Conservation (phyloP, 1,140 invertebrate genomes). For the Aphis craccivora region DNA sequence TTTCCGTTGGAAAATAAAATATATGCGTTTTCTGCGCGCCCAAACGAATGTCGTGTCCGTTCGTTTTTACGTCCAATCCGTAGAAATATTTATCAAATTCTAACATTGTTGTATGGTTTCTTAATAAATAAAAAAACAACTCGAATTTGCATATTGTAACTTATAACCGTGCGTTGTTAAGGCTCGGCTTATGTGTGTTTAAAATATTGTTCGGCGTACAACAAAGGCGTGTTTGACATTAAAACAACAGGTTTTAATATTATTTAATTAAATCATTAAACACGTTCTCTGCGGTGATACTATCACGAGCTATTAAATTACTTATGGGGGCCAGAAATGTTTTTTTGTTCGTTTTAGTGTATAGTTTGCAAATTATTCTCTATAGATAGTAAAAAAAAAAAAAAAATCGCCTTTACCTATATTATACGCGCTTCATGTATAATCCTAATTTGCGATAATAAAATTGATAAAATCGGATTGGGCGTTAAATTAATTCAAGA, state of each 20-base stretch:
- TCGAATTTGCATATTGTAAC: slow-evolving; percentile 9
- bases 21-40: background rate
- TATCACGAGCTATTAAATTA: slow-evolving; percentile 13
- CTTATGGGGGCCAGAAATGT: background rate
- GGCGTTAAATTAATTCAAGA: background rate
- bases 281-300: slow-evolving; percentile 32
- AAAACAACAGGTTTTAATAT: slow-evolving; percentile 41
- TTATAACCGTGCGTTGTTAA: background rate
- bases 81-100: background rate
- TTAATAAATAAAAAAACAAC: background rate
- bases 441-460: background rate
- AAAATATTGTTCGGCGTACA: slow-evolving; percentile 32
- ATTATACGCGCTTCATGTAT: background rate
- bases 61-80: background rate
- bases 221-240: slow-evolving; percentile 29
- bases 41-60: background rate
- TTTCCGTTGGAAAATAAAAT: background rate
- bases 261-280: slow-evolving; percentile 47
- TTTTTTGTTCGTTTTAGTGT: background rate
- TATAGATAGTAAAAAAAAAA: background rate
- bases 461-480: background rate
- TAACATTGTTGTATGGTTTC: background rate
- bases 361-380: background rate
- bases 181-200: background rate
- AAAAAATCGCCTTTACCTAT: background rate